phyloP scores from a whole-genome alignment of 2,888 invertebrate species.

The Cerceris rybyensis region DNA sequence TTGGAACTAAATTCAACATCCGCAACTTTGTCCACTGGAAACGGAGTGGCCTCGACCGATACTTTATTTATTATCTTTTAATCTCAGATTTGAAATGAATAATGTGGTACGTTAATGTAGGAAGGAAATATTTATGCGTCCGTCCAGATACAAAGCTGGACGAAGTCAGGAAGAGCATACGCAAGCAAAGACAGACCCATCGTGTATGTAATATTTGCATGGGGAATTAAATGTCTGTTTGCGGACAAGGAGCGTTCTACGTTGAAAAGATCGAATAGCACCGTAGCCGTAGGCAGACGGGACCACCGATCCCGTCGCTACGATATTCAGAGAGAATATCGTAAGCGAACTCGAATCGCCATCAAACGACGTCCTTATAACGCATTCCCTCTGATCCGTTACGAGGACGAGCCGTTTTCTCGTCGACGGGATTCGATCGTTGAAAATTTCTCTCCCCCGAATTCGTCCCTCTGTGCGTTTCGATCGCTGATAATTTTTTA shows the following conservation, averaged over 20 bases:
- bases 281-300: conserved; percentile 70
- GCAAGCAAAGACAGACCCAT: conserved; percentile 49
- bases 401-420: conserved; percentile 25
- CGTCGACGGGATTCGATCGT: conserved; percentile 21
- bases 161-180: conserved; percentile 56
- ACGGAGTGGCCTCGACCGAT: neutral
- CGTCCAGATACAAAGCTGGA: conserved; percentile 26
- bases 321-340: conserved; percentile 77
- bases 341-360: conserved; percentile 68
- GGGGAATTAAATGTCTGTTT: conserved; percentile 81
- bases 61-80: conserved; percentile 18
- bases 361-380: conserved; percentile 73
- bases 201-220: conserved; percentile 78
- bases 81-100: conserved; percentile 14
- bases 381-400: conserved; percentile 78
- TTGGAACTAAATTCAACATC: neutral
- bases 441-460: conserved; percentile 18
- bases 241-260: conserved; percentile 75
- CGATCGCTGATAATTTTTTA: neutral
- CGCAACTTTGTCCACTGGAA: too few relatives aligned
- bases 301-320: conserved; percentile 53
- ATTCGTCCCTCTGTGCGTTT: neutral
- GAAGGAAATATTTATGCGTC: conserved; percentile 51
- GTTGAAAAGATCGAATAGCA: conserved; percentile 72
- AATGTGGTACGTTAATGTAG: conserved; percentile 42